Conservation (phyloP, 1,140 invertebrate genomes). For the Oscheius sp. region DNA sequence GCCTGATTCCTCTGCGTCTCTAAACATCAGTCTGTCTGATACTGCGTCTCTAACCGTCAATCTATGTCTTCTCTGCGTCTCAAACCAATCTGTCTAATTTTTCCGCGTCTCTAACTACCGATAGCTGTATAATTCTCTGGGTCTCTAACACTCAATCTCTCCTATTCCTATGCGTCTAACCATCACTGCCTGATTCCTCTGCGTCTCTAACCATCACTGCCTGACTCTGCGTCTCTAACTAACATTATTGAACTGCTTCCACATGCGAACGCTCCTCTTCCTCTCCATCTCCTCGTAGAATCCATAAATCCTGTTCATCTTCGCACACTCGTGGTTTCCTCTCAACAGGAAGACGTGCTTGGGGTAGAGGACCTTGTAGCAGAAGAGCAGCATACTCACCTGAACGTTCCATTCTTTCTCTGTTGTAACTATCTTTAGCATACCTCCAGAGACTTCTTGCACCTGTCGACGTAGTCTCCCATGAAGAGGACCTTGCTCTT, state of each 20-base stretch:
- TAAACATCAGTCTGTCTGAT: too few relatives aligned
- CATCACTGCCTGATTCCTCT: not conserved
- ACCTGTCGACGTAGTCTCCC: slow-evolving; percentile 4
- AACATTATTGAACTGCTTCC: slow-evolving; percentile 11
- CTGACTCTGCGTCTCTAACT: slow-evolving; percentile 16
- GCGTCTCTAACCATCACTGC: not conserved
- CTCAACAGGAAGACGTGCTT: slow-evolving; percentile 70
- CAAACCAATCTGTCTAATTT: too few relatives aligned
- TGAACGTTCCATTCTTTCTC: too few relatives aligned
- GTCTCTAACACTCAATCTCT: too few relatives aligned
- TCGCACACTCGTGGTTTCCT: slow-evolving; percentile 71
- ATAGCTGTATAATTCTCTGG: too few relatives aligned
- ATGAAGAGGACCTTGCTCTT: not conserved
- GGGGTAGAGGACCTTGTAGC: slow-evolving; percentile 64
- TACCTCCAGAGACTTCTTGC: slow-evolving; percentile 10
- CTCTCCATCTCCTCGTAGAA: slow-evolving; percentile 36
- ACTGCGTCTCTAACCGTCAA: too few relatives aligned
- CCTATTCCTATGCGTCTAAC: too few relatives aligned
- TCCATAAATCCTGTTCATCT: slow-evolving; percentile 64
- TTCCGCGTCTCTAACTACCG: too few relatives aligned
- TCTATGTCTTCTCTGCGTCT: too few relatives aligned
- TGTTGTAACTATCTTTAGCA: too few relatives aligned
- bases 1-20: too few relatives aligned
- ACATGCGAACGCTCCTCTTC: slow-evolving; percentile 24
- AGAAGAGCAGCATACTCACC: slow-evolving; percentile 49